Evolutionary conservation across 2,113 vertebrate species (phyloP).

Genomic region (Myiozetetes cayanensis): DNA sequence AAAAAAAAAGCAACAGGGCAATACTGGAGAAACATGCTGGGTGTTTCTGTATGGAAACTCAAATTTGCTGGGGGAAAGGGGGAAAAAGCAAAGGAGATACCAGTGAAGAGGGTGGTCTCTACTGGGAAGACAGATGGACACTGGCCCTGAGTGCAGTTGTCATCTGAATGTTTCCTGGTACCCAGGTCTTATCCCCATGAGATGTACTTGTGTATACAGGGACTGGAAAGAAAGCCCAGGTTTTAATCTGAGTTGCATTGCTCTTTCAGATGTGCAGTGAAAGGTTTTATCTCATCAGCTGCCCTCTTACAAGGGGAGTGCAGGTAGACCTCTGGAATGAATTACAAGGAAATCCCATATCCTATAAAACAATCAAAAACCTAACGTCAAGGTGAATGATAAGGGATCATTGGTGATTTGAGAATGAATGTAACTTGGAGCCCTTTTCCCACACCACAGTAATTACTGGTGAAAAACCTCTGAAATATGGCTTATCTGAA

Average conservation of each 20-base stretch:
- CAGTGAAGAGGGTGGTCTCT: fast-evolving
- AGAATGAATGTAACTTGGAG: background rate
- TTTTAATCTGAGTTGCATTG: background rate
- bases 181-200: background rate
- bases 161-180: background rate
- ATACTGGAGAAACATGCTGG: background rate
- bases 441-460: background rate
- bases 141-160: fast-evolving
- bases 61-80: background rate
- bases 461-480: background rate
- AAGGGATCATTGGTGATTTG: background rate
- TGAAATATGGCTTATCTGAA: background rate
- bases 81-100: background rate
- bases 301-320: background rate
- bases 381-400: background rate
- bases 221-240: background rate
- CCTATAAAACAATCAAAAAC: background rate
- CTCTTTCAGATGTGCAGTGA: background rate
- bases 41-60: background rate
- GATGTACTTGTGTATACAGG: background rate
- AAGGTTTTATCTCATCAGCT: background rate
- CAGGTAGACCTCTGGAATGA: conserved; percentile 24
- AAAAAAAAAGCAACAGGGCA: background rate
- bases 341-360: conserved; percentile 17
- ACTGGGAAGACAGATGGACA: fast-evolving